phyloP scores from a whole-genome alignment of 2,888 invertebrate genomes.

The Sesamia inferens region DNA sequence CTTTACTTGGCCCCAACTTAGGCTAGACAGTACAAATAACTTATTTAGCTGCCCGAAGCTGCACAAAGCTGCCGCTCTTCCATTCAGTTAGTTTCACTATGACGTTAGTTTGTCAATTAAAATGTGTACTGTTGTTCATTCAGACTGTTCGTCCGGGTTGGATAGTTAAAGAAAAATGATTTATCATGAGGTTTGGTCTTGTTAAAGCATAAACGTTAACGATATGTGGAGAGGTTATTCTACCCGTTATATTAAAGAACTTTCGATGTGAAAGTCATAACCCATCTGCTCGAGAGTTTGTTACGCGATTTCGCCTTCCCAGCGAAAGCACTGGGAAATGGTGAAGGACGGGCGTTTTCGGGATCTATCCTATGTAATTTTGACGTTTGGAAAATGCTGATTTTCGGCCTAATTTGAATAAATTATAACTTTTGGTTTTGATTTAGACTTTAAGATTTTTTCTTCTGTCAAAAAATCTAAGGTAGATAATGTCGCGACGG shows the following conservation, averaged over 20 bases:
- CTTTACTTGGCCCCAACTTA: slow-evolving; percentile 51
- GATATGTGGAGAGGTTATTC: background rate
- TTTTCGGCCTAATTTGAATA: no score
- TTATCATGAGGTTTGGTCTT: slow-evolving; percentile 6
- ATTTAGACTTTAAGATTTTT: no score
- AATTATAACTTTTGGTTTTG: no score
- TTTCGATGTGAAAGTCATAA: background rate
- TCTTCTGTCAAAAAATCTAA: no score
- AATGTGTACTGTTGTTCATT: slow-evolving; percentile 49
- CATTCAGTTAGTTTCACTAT: slow-evolving; percentile 47
- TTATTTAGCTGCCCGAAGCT: slow-evolving; percentile 50
- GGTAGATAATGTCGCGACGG: no score
- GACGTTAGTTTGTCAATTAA: slow-evolving; percentile 58
- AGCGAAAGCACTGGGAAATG: no score
- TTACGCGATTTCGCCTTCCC: no score
- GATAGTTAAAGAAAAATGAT: slow-evolving; percentile 5
- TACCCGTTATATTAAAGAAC: background rate
- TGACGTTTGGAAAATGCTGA: no score
- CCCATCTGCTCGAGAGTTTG: background rate
- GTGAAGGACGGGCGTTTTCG: no score
- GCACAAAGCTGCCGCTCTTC: slow-evolving; percentile 37
- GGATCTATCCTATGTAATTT: no score
- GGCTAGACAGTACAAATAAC: slow-evolving; percentile 53
- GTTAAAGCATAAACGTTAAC: background rate
- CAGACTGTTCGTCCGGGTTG: slow-evolving; percentile 16